phyloP scores from a whole-genome alignment of 2,797 vertebrate genomes.

The Vipera latastei region DNA sequence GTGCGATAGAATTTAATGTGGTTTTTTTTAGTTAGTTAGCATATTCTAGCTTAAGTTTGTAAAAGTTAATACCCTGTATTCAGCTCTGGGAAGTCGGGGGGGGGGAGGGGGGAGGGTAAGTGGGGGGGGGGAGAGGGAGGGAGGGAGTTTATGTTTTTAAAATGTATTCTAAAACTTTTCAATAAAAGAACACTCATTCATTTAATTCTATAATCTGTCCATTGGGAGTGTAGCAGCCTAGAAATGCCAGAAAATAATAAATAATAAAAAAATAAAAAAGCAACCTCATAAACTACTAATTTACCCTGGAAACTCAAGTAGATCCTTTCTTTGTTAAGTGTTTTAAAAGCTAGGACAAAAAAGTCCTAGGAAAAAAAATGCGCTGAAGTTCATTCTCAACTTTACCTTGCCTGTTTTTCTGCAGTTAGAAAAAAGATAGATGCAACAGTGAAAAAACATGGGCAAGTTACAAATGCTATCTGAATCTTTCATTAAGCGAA shows the following conservation, averaged over 20 bases:
- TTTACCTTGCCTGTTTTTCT: neutral
- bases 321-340: conserved; percentile 44
- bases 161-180: too few species aligned
- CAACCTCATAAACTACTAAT: conserved; percentile 61
- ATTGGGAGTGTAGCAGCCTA: neutral
- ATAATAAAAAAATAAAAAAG: conserved; percentile 17
- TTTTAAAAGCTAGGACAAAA: conserved; percentile 45
- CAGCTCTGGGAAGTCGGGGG: too few species aligned
- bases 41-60: too few species aligned
- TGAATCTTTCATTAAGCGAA: neutral
- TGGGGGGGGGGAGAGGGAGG: too few species aligned
- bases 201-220: neutral
- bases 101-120: too few species aligned
- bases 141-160: too few species aligned
- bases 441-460: neutral
- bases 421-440: neutral
- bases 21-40: too few species aligned
- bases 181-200: neutral
- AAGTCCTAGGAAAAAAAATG: neutral
- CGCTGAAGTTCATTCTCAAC: neutral
- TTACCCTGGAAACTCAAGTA: conserved; percentile 50
- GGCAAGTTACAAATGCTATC: neutral
- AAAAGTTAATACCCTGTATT: too few species aligned
- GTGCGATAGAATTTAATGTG: too few species aligned
- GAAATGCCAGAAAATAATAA: neutral